Base-by-base conservation (phyloP, 2,797 vertebrate genomes). In the Etheostoma perlongum region DNA sequence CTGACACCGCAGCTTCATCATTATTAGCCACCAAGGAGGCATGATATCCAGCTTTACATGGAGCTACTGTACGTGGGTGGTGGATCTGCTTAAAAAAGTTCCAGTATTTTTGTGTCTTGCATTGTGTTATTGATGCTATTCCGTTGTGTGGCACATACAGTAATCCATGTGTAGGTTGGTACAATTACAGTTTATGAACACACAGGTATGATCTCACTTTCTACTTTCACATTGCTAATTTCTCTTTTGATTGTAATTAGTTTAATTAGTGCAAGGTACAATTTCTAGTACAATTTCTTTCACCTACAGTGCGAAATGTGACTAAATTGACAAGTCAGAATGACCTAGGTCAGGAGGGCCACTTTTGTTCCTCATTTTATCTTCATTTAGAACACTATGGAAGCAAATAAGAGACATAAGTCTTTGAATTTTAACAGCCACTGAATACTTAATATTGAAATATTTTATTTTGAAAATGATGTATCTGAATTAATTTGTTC, bases 261-360 rank as follows among this genome's bases (percentile, higher is more conserved):
- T 40, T 40, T 40, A 40, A 11, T 11, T 11, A 40, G 3, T 40
- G 36, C 36, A 11, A 40, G 36, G 10, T 3, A 40, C 9, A 11
- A 40, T 40, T 40, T 40, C 36, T 36, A 36, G 36, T 36, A 36
- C 47, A 7, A 0, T 23, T 3, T 36, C 36, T 4, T 52, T 23
- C 1, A 36, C 10, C 63, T 16, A 3, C 18, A 49, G 11, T 25
- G 3, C 14, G 21, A 25, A 21, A 49, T 64, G 51, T 15, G n/a
- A 74, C 7, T 73, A 1, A 30, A 54, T 21, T 65, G n/a, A 47
- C 54, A 42, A n/a, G 61, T 66, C 62, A 62, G 6, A 57, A 44
- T 62, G 2, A 58, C 21, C 52, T 25, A 15, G 61, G 60, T 64
- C 16, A 60, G n/a, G 12, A 36, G 14, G 57, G 19, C n/a, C 18